Evolutionary conservation across 2,113 vertebrate genomes (phyloP).

Genomic region (Catharus bicknelli): DNA sequence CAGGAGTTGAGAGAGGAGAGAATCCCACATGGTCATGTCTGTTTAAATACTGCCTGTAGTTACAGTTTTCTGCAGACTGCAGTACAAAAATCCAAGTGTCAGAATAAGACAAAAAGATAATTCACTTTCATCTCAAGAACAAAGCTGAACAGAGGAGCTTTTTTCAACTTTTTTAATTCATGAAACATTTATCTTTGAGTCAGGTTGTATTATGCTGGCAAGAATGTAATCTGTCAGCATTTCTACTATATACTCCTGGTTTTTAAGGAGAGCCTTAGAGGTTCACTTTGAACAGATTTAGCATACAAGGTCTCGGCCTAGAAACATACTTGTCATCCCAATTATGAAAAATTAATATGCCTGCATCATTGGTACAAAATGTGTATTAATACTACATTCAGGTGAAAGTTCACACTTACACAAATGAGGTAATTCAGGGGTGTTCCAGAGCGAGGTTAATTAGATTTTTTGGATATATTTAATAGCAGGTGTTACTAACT

Average conservation of each 20-base stretch:
- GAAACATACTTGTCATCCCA: constrained; percentile 53
- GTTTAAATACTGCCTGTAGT: constrained; percentile 66
- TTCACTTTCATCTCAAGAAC: constrained; percentile 79
- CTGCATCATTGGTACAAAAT: background rate
- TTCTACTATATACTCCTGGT: constrained; percentile 60
- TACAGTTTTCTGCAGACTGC: constrained; percentile 54
- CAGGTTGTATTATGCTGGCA: constrained; percentile 69
- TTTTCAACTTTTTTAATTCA: constrained; percentile 75
- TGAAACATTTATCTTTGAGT: constrained; percentile 79
- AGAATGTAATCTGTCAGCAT: constrained; percentile 71
- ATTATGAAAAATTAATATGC: constrained; percentile 59
- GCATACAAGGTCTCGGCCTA: constrained; percentile 54
- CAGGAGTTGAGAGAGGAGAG: constrained; percentile 37
- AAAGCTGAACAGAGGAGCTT: constrained; percentile 68
- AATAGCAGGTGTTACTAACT: background rate
- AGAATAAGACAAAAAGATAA: constrained; percentile 68
- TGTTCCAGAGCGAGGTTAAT: background rate
- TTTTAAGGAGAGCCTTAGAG: constrained; percentile 61
- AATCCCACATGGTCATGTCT: constrained; percentile 29
- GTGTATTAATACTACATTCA: background rate
- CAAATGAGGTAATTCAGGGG: background rate
- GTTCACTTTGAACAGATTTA: constrained; percentile 70
- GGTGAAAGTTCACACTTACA: constrained; percentile 21
- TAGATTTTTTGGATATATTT: background rate
- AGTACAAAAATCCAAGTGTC: constrained; percentile 70